A percentile compares a stretch with the other conserved stretches of the same genome.
These are phyloP conservation scores for Bilobella aurantiaca DNA, from an alignment of 1,140 invertebrate genomes.

Conservation along the genomic window DNA sequence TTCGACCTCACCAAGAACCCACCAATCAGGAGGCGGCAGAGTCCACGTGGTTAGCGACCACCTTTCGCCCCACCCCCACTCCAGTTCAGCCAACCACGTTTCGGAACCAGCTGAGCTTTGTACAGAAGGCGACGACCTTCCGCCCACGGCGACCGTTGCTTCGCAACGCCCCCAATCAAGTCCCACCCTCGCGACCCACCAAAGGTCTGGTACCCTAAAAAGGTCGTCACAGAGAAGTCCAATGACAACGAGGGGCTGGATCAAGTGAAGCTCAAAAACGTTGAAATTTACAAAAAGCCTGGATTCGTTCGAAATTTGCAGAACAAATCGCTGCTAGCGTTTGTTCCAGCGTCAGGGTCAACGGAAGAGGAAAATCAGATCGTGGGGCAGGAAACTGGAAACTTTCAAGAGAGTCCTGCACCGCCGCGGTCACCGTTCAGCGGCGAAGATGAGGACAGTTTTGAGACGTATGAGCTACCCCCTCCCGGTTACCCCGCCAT, in stretches of 20 bases:
- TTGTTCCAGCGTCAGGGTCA: neutral
- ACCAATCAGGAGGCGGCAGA: no score
- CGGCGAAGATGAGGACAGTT: neutral
- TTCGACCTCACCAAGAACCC: conserved; percentile 32
- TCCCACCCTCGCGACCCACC: neutral
- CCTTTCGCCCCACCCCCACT: conserved; percentile 20
- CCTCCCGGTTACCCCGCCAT: conserved; percentile 10
- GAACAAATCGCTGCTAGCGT: neutral
- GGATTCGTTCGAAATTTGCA: neutral
- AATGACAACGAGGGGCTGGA: conserved; percentile 27
- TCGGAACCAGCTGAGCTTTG: conserved; percentile 20
- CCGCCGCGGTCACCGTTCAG: neutral
- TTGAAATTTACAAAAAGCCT: conserved; percentile 29
- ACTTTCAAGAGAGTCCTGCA: neutral
- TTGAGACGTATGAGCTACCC: neutral
- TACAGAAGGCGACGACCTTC: conserved; percentile 21
- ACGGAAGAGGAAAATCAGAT: neutral
- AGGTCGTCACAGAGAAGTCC: conserved; percentile 22
- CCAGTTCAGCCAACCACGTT: conserved; percentile 20
- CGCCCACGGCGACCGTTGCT: neutral
- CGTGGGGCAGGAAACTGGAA: neutral
- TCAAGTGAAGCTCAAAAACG: conserved; percentile 31
- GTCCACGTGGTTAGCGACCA: conserved; percentile 27
- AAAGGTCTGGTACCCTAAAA: neutral
- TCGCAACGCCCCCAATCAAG: neutral